These are phyloP conservation scores for Oreocharis arfaki DNA, from an alignment of 2,113 vertebrate species.

Conservation along the genomic window DNA sequence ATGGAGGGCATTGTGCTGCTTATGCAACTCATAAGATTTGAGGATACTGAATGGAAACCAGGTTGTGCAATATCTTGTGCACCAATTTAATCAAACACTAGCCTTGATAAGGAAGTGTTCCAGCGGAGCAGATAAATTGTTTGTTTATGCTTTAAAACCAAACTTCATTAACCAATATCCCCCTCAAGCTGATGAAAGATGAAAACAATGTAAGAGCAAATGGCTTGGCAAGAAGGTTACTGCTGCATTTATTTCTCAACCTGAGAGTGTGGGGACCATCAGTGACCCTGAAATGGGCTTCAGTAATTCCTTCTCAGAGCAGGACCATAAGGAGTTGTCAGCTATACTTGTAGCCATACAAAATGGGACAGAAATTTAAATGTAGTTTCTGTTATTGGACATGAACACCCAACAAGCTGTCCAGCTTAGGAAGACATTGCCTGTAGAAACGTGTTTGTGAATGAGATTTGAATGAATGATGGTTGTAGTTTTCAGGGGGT, in stretches of 20 bases:
- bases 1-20: background rate
- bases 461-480: background rate
- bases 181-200: background rate
- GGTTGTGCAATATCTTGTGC: background rate
- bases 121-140: background rate
- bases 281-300: background rate
- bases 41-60: background rate
- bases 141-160: background rate
- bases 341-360: background rate
- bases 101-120: background rate
- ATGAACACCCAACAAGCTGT: background rate
- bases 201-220: background rate
- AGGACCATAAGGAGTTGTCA: background rate
- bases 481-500: background rate
- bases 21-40: background rate
- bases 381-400: background rate
- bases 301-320: background rate
- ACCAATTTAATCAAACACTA: background rate
- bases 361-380: background rate
- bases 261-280: background rate
- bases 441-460: background rate
- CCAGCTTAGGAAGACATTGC: background rate
- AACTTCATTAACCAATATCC: background rate
- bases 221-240: background rate
- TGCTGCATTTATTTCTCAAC: background rate